Conservation (phyloP, 2,797 vertebrate species). For the Chrysolophus pictus region DNA sequence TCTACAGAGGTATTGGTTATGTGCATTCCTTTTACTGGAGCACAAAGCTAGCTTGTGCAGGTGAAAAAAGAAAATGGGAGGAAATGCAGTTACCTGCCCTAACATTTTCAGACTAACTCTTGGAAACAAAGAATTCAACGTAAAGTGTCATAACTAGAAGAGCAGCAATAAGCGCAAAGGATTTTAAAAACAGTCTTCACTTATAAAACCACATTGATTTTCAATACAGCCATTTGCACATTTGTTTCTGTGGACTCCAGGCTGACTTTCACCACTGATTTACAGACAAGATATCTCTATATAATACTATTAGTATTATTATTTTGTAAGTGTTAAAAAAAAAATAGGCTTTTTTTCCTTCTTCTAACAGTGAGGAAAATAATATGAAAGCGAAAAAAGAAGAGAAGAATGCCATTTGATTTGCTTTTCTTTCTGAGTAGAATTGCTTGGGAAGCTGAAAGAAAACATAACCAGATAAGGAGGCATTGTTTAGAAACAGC, state of each 20-base stretch:
- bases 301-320: constrained; percentile 33
- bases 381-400: not conserved
- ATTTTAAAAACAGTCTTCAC: constrained; percentile 57
- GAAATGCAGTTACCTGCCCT: not conserved
- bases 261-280: constrained; percentile 59
- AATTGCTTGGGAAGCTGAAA: constrained; percentile 65
- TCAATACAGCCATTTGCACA: constrained; percentile 75
- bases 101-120: not conserved
- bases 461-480: constrained; percentile 48
- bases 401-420: constrained; percentile 38
- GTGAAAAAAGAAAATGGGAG: not conserved
- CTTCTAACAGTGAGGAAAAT: constrained; percentile 27
- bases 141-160: not conserved
- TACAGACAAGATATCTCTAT: constrained; percentile 49
- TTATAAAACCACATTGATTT: constrained; percentile 75
- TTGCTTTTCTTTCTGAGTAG: constrained; percentile 38
- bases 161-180: constrained; percentile 30
- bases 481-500: constrained; percentile 65
- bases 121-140: not conserved
- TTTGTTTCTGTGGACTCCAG: constrained; percentile 55
- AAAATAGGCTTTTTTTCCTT: not conserved
- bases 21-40: not conserved
- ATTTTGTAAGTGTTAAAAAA: not conserved
- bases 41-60: not conserved
- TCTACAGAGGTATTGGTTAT: not conserved